Conservation (phyloP, 2,888 invertebrate genomes). For the Drosophila pseudotakahashii region DNA sequence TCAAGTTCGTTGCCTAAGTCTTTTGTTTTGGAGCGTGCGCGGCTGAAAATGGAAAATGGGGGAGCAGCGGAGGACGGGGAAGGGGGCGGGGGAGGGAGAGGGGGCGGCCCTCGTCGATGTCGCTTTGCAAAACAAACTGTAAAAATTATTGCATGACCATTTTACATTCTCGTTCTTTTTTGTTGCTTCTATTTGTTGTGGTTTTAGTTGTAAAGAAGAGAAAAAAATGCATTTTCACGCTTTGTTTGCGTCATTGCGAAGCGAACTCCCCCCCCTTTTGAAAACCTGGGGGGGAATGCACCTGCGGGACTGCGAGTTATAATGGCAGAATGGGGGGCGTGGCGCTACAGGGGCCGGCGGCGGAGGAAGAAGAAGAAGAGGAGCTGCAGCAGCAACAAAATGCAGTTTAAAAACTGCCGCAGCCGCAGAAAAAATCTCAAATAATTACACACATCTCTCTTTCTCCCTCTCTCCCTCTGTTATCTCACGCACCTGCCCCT, state of each 20-base stretch:
- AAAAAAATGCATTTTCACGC: constrained; percentile 82
- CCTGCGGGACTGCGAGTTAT: constrained; percentile 40
- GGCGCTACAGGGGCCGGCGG: constrained; percentile 15
- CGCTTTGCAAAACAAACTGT: constrained; percentile 79
- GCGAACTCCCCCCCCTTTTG: no score
- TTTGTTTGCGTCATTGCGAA: constrained; percentile 59
- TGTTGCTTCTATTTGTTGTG: constrained; percentile 13
- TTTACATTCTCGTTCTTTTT: constrained; percentile 52
- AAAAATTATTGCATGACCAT: constrained; percentile 71
- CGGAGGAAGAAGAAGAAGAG: background rate
- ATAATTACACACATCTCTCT: constrained; percentile 27
- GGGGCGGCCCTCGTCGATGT: constrained; percentile 22
- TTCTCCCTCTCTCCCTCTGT: background rate
- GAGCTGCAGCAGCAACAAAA: constrained; percentile 20
- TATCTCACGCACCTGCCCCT: background rate
- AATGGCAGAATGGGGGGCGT: constrained; percentile 66
- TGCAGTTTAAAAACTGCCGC: constrained; percentile 36
- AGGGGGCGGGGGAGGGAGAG: background rate
- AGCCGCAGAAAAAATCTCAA: constrained; percentile 34
- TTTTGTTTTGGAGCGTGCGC: constrained; percentile 58
- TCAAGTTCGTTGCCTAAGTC: constrained; percentile 79
- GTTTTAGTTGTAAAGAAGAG: constrained; percentile 21
- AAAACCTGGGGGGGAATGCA: constrained; percentile 22
- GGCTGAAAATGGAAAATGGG: background rate
- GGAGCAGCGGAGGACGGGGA: no score